Evolutionary conservation across 2,797 vertebrate species (phyloP).

Genomic region (Acanthopagrus latus): DNA sequence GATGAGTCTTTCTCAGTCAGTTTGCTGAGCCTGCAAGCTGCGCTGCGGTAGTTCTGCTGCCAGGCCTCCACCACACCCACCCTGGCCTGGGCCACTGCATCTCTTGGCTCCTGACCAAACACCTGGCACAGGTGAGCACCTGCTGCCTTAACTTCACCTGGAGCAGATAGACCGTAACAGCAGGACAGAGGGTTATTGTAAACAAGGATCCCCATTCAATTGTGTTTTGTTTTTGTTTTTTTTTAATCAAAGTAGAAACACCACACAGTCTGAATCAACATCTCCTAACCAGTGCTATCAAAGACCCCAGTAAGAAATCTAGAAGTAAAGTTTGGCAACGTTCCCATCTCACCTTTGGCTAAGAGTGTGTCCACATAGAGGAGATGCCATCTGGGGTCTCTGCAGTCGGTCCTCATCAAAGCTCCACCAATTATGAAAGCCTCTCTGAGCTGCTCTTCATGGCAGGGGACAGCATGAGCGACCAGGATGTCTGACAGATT

Average conservation of each 20-base stretch:
- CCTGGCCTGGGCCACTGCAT: slow-evolving; percentile 85
- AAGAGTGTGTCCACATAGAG: slow-evolving; percentile 89
- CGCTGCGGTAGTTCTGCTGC: slow-evolving; percentile 79
- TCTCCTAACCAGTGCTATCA: slow-evolving; percentile 1
- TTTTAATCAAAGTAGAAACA: slow-evolving; percentile 20
- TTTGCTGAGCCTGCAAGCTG: slow-evolving; percentile 84
- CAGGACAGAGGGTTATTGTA: slow-evolving; percentile 23
- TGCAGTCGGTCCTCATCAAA: slow-evolving; percentile 84
- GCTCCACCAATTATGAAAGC: slow-evolving; percentile 82
- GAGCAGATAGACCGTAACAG: slow-evolving; percentile 49
- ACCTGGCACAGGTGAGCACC: slow-evolving; percentile 83
- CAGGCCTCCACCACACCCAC: slow-evolving; percentile 89
- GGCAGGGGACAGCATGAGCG: slow-evolving; percentile 60
- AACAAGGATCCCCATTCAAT: neutral
- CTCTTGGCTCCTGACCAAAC: slow-evolving; percentile 83
- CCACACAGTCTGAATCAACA: neutral
- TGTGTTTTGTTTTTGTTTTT: too few relatives aligned
- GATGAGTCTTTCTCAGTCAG: slow-evolving; percentile 85
- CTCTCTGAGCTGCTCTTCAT: slow-evolving; percentile 78
- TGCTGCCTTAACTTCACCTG: slow-evolving; percentile 88
- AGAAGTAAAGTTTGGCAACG: slow-evolving; percentile 10
- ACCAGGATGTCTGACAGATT: slow-evolving; percentile 75
- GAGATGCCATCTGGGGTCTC: slow-evolving; percentile 84
- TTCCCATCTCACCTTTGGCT: slow-evolving; percentile 84
- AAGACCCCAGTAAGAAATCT: neutral